Conservation (phyloP, 2,888 invertebrate genomes). For the Tuta absoluta region DNA sequence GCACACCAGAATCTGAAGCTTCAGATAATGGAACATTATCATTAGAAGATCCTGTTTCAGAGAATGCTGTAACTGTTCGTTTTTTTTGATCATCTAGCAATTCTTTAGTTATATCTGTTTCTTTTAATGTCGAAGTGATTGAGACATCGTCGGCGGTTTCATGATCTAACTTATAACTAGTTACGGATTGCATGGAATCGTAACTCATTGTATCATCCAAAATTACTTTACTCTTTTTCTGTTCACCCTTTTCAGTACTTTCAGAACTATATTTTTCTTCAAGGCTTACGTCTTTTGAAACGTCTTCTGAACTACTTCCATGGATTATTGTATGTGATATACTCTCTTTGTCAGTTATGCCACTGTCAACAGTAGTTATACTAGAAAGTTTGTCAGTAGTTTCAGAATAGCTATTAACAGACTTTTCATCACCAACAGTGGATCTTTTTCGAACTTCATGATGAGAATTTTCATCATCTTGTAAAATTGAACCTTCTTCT, state of each 20-base stretch:
- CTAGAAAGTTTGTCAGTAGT: constrained; percentile 41
- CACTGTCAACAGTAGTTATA: constrained; percentile 51
- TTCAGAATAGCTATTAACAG: constrained; percentile 29
- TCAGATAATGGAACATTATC: constrained; percentile 54
- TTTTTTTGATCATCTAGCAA: constrained; percentile 33
- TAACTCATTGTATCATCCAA: constrained; percentile 37
- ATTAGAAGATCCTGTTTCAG: constrained; percentile 45
- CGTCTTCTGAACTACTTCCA: constrained; percentile 69
- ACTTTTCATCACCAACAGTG: constrained; percentile 31
- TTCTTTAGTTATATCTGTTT: constrained; percentile 30
- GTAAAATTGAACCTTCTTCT: constrained; percentile 44
- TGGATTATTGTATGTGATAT: constrained; percentile 48
- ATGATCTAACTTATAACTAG: constrained; percentile 40
- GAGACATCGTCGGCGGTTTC: constrained; percentile 37
- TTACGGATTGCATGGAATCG: constrained; percentile 44
- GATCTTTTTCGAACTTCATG: constrained; percentile 40
- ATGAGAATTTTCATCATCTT: constrained; percentile 37
- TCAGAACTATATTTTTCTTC: constrained; percentile 75
- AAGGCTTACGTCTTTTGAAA: constrained; percentile 68
- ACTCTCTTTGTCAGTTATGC: constrained; percentile 49
- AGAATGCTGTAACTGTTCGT: constrained; percentile 31
- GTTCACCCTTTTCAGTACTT: constrained; percentile 62
- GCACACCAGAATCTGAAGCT: constrained; percentile 57
- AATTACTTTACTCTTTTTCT: constrained; percentile 37
- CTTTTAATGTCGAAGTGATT: constrained; percentile 44